Percentiles rank a stretch among this genome's conserved stretches.
phyloP scores from a whole-genome alignment of 2,113 vertebrate genomes.

The Serinus canaria region DNA sequence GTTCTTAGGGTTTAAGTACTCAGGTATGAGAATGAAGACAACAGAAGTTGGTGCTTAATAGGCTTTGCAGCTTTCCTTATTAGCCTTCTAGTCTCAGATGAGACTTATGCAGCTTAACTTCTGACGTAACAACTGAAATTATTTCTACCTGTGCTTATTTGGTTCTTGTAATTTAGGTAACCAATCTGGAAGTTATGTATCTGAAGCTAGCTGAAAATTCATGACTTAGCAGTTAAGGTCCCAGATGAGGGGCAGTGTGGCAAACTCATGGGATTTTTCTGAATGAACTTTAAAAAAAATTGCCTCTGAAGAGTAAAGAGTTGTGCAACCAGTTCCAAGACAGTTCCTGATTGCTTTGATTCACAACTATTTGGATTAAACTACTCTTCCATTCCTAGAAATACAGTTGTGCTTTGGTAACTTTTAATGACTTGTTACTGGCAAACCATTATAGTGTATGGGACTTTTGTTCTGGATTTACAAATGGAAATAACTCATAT shows the following conservation, averaged over 20 bases:
- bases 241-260: background rate
- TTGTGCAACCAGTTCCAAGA: background rate
- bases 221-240: background rate
- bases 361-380: background rate
- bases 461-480: background rate
- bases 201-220: background rate
- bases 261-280: background rate
- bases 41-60: conserved; percentile 4
- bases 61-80: conserved; percentile 21
- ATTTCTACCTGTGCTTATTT: background rate
- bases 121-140: background rate
- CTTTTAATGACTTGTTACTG: background rate
- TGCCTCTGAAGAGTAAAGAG: background rate
- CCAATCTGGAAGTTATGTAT: background rate
- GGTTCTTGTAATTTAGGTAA: background rate
- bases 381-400: background rate
- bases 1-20: background rate
- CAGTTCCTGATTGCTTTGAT: background rate
- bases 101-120: conserved; percentile 18
- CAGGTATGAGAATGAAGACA: background rate
- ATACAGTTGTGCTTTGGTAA: background rate
- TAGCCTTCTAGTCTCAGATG: conserved; percentile 1
- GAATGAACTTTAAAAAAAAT: background rate
- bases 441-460: background rate
- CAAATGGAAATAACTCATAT: background rate